Percentiles rank a stretch among this genome's conserved stretches.
phyloP scores from a whole-genome alignment of 37 sponge, comb jelly and placozoan genomes.

The Ephydatia muelleri region DNA sequence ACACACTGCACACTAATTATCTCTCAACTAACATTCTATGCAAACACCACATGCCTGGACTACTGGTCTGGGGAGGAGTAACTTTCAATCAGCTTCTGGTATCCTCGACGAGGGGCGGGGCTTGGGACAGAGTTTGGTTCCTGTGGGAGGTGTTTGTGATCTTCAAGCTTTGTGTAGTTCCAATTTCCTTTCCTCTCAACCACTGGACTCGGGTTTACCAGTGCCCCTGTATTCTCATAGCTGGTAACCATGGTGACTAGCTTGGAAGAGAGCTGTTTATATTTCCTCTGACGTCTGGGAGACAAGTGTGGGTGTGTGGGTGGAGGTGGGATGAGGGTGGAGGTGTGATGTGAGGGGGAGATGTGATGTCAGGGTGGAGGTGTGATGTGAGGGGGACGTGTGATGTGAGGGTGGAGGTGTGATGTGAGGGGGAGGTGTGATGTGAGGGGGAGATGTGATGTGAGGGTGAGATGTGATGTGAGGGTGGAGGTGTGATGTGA shows the following conservation, averaged over 20 bases:
- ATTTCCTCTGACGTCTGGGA: conserved; percentile 12
- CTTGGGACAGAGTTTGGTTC: background rate
- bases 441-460: background rate
- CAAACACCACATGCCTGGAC: background rate
- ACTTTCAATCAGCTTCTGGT: background rate
- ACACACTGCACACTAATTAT: too few species aligned
- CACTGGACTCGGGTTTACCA: background rate
- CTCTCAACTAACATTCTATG: too few species aligned
- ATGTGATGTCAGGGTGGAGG: background rate
- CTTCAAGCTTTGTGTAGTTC: background rate
- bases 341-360: background rate
- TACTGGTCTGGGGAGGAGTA: background rate
- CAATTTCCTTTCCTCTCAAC: background rate
- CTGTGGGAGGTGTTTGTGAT: background rate
- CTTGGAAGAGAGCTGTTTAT: background rate
- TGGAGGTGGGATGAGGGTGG: background rate
- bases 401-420: background rate
- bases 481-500: too few species aligned
- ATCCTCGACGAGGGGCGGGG: background rate
- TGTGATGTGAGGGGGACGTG: background rate
- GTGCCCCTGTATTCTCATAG: background rate
- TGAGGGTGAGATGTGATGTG: too few species aligned
- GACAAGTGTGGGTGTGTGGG: too few species aligned
- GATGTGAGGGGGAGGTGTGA: background rate
- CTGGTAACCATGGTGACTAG: background rate